A percentile compares a stretch with the other conserved stretches of the same genome.
Evolutionary conservation across 2,888 invertebrate species (phyloP).

Genomic region (Aplocera efformata): DNA sequence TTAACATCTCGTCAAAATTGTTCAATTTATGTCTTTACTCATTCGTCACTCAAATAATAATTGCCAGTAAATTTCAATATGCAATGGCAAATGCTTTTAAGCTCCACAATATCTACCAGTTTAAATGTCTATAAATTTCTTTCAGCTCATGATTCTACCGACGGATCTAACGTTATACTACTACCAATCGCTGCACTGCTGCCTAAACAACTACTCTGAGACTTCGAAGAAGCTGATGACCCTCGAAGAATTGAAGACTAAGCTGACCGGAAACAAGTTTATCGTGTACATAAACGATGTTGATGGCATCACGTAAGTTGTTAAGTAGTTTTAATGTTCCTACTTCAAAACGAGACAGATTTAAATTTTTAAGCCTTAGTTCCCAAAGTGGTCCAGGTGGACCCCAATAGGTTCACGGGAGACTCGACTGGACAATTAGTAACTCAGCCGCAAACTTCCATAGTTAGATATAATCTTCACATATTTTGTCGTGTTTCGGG

Average conservation of each 20-base stretch:
- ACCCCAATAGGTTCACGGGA: no score
- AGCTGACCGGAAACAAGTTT: slow-evolving; percentile 63
- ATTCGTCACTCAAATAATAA: neutral
- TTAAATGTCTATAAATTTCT: no score
- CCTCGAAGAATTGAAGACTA: slow-evolving; percentile 72
- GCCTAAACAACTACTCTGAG: slow-evolving; percentile 67
- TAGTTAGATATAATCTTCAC: no score
- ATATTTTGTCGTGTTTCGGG: no score
- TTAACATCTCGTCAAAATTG: no score
- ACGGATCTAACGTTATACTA: slow-evolving; percentile 73
- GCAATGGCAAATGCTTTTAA: no score
- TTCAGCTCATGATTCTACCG: slow-evolving; percentile 77
- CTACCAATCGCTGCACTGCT: slow-evolving; percentile 71
- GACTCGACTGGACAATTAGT: no score
- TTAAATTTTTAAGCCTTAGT: no score
- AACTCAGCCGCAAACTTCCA: no score
- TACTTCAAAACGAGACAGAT: neutral
- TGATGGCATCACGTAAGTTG: slow-evolving; percentile 55
- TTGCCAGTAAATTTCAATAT: neutral
- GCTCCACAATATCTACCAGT: no score
- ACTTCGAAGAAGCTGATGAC: slow-evolving; percentile 59
- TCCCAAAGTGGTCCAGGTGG: no score
- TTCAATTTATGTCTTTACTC: neutral
- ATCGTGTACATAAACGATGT: slow-evolving; percentile 64
- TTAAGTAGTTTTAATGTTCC: neutral